Conservation (phyloP, 2,888 invertebrate species). For the Meloe dianella region DNA sequence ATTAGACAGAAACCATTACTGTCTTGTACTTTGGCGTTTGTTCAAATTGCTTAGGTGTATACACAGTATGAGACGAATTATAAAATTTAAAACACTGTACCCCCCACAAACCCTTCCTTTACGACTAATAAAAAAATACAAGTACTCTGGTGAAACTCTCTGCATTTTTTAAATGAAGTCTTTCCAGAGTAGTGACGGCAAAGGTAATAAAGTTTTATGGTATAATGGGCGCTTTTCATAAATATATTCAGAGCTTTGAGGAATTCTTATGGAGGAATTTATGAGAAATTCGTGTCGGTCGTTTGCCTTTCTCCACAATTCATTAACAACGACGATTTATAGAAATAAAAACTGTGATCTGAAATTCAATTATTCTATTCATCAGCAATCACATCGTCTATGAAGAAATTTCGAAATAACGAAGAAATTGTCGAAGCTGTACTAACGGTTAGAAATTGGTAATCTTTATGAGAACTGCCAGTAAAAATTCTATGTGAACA, state of each 20-base stretch:
- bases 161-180: slow-evolving; percentile 36
- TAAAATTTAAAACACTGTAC: slow-evolving; percentile 33
- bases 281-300: slow-evolving; percentile 13
- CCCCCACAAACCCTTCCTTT: slow-evolving; percentile 33
- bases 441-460: too few relatives aligned
- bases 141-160: slow-evolving; percentile 16
- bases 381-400: neutral
- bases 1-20: slow-evolving; percentile 31
- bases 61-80: slow-evolving; percentile 22
- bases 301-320: slow-evolving; percentile 6
- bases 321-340: slow-evolving; percentile 10
- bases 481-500: neutral
- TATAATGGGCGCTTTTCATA: slow-evolving; percentile 33
- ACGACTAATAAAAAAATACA: slow-evolving; percentile 37
- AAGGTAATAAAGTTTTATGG: slow-evolving; percentile 36
- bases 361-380: neutral
- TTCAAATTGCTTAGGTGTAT: slow-evolving; percentile 21
- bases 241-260: slow-evolving; percentile 25
- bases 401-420: neutral
- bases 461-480: neutral
- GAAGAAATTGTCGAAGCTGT: neutral
- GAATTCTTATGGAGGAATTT: slow-evolving; percentile 27
- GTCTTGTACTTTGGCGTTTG: slow-evolving; percentile 25
- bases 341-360: slow-evolving; percentile 2
- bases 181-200: slow-evolving; percentile 18